Base-by-base conservation (phyloP, 2,113 vertebrate species). In the Silurus meridionalis region DNA sequence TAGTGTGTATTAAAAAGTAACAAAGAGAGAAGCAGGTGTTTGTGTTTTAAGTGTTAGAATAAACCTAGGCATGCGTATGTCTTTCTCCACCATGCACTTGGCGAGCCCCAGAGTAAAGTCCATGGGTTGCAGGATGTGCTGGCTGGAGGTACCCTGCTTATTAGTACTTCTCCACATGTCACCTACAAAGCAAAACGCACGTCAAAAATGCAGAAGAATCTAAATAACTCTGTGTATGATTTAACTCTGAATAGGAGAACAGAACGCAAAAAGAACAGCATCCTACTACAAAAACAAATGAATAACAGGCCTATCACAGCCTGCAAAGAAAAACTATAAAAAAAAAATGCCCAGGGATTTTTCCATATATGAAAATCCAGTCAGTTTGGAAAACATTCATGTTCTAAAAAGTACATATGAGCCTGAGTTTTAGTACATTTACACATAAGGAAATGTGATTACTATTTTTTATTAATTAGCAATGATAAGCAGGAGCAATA, bases 11-110 rank as follows among this genome's bases (percentile, higher is more conserved):
- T 21, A 25, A 5, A 80, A 46, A 71, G 19, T 23, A 63, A 85
- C 4, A 25, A 3, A n/a, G 28, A 57, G 25, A 67, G 25, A 67
- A 61, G 17, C 9, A 13, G 15, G 48, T 28, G 48, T 25, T 8
- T 6, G 7, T 63, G 71, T 52, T n/a, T 7, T 8, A 14, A 23
- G 13, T 19, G 48, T 15, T 75, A 85, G 28, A 0, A 17, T 82
- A 92, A 91, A 99, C 98, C 95, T 97, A 82, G 98, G 92, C 97
- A 99, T 99, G 85, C 98, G 93, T 85, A 91, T 80, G 61, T 99
- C 98, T 89, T 96, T 97, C 57, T 98, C 97, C 87, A 99, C 96
- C 97, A 99, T 96, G 0, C 97, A 97, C 91, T 98, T 98, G 83
- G 96, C 96, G 88, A 99, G 82, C 85, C 97, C 96, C 6, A 99